Evolutionary conservation across 2,888 invertebrate genomes (phyloP).

Genomic region (Ephialtes manifestator): DNA sequence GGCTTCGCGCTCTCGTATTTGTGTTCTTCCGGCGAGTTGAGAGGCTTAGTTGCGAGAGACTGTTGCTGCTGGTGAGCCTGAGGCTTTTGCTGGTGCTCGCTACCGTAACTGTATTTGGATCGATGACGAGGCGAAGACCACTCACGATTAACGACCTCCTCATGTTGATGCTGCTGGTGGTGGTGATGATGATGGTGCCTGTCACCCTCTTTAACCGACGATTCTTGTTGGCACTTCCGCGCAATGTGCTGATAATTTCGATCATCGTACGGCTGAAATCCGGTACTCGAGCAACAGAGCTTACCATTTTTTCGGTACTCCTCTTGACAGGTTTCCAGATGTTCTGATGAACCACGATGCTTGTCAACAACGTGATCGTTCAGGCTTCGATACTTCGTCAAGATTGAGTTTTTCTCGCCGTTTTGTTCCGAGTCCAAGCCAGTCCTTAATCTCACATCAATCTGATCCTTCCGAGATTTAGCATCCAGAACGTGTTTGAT

Average conservation of each 20-base stretch:
- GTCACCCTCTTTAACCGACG: slow-evolving; percentile 25
- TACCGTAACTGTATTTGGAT: slow-evolving; percentile 48
- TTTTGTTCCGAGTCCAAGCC: slow-evolving; percentile 30
- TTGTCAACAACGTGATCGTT: slow-evolving; percentile 39
- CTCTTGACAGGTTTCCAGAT: slow-evolving; percentile 61
- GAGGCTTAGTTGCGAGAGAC: slow-evolving; percentile 35
- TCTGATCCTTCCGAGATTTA: slow-evolving; percentile 40
- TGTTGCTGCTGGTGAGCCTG: slow-evolving; percentile 31
- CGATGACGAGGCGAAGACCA: slow-evolving; percentile 52
- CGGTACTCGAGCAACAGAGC: slow-evolving; percentile 46
- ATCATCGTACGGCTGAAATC: slow-evolving; percentile 29
- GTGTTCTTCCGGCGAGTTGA: slow-evolving; percentile 44
- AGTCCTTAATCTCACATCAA: slow-evolving; percentile 32
- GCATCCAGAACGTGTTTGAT: slow-evolving; percentile 35
- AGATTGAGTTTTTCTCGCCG: slow-evolving; percentile 9
- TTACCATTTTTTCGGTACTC: slow-evolving; percentile 61
- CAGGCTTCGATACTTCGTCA: slow-evolving; percentile 29
- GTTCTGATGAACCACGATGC: slow-evolving; percentile 42
- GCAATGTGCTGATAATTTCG: slow-evolving; percentile 23
- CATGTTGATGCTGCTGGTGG: slow-evolving; percentile 25
- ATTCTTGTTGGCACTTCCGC: slow-evolving; percentile 21
- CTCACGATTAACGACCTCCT: slow-evolving; percentile 51
- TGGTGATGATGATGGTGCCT: slow-evolving; percentile 21
- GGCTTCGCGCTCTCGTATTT: slow-evolving; percentile 37
- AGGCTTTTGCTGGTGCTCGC: slow-evolving; percentile 35